Evolutionary conservation across 1,140 invertebrate species (phyloP).

Genomic region (Spodoptera litura): DNA sequence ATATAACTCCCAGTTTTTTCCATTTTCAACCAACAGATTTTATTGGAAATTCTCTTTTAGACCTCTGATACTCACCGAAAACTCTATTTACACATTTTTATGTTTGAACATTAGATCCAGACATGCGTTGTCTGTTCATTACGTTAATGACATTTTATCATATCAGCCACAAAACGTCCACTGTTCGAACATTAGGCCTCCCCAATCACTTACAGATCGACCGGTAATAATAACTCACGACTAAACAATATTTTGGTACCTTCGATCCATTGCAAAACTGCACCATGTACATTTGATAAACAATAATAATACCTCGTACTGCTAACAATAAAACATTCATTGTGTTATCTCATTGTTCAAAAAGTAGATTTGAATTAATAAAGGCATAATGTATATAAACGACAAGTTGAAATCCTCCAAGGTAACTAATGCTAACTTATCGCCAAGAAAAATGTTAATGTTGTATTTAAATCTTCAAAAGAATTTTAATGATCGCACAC

Average conservation of each 20-base stretch:
- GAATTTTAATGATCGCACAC: slow-evolving; percentile 23
- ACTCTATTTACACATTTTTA: no score
- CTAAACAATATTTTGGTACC: neutral
- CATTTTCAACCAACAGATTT: no score
- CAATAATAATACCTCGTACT: slow-evolving; percentile 2
- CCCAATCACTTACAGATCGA: no score
- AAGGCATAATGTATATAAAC: neutral
- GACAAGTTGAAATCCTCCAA: slow-evolving; percentile 32
- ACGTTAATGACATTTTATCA: no score
- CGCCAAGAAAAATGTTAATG: slow-evolving; percentile 7
- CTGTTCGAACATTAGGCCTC: no score
- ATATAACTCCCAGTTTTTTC: no score
- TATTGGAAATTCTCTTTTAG: no score
- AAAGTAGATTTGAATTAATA: slow-evolving; percentile 16
- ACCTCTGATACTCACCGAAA: no score
- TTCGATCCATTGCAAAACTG: neutral
- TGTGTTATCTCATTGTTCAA: slow-evolving; percentile 18
- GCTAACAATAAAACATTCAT: slow-evolving; percentile 15
- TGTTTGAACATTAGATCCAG: no score
- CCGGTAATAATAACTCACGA: no score
- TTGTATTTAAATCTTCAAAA: slow-evolving; percentile 13
- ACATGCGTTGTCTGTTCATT: no score
- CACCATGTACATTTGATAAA: neutral
- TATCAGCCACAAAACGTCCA: no score
- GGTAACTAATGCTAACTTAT: neutral